phyloP scores from a whole-genome alignment of 2,888 invertebrate genomes.

The Iselma pallidipennis region DNA sequence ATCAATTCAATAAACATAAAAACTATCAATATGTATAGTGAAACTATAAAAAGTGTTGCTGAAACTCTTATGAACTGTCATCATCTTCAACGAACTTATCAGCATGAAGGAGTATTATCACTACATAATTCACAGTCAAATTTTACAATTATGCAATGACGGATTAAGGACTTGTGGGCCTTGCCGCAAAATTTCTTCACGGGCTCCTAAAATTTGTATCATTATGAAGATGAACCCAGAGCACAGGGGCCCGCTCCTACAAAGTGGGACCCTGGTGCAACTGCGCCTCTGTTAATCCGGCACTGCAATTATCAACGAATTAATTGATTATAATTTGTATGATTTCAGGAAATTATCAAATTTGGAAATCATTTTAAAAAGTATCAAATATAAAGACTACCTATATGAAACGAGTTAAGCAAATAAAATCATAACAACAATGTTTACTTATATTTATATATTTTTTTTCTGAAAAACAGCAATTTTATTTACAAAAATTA shows the following conservation, averaged over 20 bases:
- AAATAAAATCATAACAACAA: slow-evolving; percentile 31
- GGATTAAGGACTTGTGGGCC: too few relatives aligned
- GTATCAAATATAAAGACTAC: slow-evolving; percentile 43
- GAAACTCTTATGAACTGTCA: slow-evolving; percentile 51
- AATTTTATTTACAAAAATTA: slow-evolving; percentile 31
- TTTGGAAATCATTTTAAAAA: slow-evolving; percentile 45
- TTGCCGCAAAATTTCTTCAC: too few relatives aligned
- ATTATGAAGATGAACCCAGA: too few relatives aligned
- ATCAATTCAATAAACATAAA: too few relatives aligned
- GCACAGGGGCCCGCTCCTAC: too few relatives aligned
- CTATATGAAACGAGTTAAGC: slow-evolving; percentile 44
- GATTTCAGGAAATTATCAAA: slow-evolving; percentile 42
- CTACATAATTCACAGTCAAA: slow-evolving; percentile 37
- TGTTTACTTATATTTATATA: neutral
- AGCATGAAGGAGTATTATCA: slow-evolving; percentile 45
- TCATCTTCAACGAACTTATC: slow-evolving; percentile 48
- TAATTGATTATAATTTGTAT: slow-evolving; percentile 1
- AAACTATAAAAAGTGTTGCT: slow-evolving; percentile 43
- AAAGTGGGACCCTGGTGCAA: too few relatives aligned
- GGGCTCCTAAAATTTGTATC: too few relatives aligned
- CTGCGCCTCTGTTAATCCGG: too few relatives aligned
- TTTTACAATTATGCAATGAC: slow-evolving; percentile 8
- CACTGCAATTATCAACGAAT: too few relatives aligned
- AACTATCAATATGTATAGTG: slow-evolving; percentile 19
- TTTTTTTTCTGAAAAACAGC: slow-evolving; percentile 1